Base-by-base conservation (phyloP, 2,797 vertebrate genomes). In the Amniataba percoides region DNA sequence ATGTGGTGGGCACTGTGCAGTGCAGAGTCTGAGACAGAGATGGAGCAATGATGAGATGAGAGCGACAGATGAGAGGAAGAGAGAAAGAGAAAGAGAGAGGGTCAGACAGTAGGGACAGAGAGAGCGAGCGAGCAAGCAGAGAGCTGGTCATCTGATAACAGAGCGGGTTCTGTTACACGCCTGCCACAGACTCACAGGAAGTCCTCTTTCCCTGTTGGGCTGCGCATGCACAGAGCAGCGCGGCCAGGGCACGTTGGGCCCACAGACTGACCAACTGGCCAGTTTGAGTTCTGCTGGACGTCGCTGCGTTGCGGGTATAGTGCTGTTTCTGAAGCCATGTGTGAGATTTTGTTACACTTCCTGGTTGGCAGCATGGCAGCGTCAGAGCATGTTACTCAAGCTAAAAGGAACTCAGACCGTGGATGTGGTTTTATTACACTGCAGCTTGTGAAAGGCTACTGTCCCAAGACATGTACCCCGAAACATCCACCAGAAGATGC, bases 111-210 rank as follows among this genome's bases (percentile, higher is more conserved):
- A 83, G 85, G 88, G 89, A 90, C 87, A 85, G 88, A 80, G 85
- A 73, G 84, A 89, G 82, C 78, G 84, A 89, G 82, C 78, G 46
- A 90, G 87, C 83, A 70, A 86, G 87, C 83, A 87, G 78, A 88
- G 93, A 95, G 92, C 92, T 92, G 94, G 95, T 95, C 95, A 96
- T 95, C 95, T 95, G 95, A 96, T 95, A 96, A 96, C 95, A 96
- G 94, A 94, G 92, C 90, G 84, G 94, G 93, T 95, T 95, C 94
- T 96, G 94, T 96, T 95, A 95, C 95, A 95, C 78, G 90, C 88
- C 93, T 89, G 89, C 92, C 91, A 92, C 87, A 93, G 93, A 90
- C 93, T 92, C 92, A 82, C 93, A 94, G 94, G 94, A 95, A 95
- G 93, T 93, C 85, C 80, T 94, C 87, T 88, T 93, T 92, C 88